Percentiles rank a stretch among this genome's conserved stretches.
Conservation (phyloP, 53 echinoderm and acorn worm species). For the Crossaster papposus region DNA sequence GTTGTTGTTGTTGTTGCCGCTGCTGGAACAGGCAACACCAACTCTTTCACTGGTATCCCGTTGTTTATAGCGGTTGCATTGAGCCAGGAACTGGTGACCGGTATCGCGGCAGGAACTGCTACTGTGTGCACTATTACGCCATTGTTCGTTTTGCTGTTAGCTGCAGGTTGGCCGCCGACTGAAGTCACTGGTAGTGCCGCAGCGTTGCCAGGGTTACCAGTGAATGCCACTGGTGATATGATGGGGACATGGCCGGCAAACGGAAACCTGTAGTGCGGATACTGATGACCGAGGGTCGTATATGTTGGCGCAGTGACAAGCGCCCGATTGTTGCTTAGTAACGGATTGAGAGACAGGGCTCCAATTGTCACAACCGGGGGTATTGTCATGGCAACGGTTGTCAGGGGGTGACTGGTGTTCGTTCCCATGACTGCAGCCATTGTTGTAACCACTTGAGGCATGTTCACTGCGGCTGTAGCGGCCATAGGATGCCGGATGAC, state of each 20-base stretch:
- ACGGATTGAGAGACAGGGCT: constrained; percentile 37
- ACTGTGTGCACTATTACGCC: constrained; percentile 47
- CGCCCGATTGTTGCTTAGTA: constrained; percentile 15
- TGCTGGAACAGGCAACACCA: not conserved
- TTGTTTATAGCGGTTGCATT: constrained; percentile 19
- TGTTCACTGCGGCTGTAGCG: not conserved
- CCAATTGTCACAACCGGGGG: constrained; percentile 52
- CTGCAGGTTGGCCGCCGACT: not conserved
- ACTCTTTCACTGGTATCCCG: constrained; percentile 44
- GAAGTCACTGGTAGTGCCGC: constrained; percentile 40
- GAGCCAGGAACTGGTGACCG: constrained; percentile 55
- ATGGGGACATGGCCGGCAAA: constrained; percentile 36
- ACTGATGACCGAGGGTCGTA: constrained; percentile 28
- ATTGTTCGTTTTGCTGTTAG: constrained; percentile 26
- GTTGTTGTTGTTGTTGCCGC: not conserved
- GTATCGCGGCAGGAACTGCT: constrained; percentile 20
- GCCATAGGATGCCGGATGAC: constrained; percentile 27
- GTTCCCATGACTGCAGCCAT: not conserved
- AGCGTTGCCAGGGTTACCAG: constrained; percentile 11
- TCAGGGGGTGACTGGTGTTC: not conserved
- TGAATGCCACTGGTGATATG: constrained; percentile 39
- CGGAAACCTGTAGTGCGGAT: constrained; percentile 43
- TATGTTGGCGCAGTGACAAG: constrained; percentile 42
- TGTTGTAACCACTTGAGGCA: constrained; percentile 16
- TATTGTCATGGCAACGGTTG: constrained; percentile 25